Conservation (phyloP, 2,113 vertebrate species). For the Ctenomys sociabilis region DNA sequence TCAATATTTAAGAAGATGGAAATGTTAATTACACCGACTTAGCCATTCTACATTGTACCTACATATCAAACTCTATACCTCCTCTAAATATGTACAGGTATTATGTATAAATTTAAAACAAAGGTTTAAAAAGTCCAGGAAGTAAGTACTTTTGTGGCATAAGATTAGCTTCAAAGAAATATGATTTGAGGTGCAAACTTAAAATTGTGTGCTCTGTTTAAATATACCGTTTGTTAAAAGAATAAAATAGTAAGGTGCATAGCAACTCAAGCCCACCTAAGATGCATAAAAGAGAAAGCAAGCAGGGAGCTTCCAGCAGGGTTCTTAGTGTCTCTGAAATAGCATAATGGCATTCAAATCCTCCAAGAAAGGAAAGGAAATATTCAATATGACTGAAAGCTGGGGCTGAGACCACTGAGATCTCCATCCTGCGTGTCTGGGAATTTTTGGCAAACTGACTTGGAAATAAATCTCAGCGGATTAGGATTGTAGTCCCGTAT, state of each 20-base stretch:
- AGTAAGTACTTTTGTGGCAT: neutral
- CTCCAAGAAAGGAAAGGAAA: constrained; percentile 52
- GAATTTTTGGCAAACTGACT: constrained; percentile 23
- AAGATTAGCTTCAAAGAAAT: constrained; percentile 36
- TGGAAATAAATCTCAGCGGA: constrained; percentile 61
- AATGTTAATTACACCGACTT: neutral
- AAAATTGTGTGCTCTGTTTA: neutral
- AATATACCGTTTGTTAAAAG: neutral
- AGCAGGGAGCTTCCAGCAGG: neutral
- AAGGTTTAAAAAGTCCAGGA: neutral
- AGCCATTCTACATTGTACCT: neutral
- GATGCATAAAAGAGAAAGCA: constrained; percentile 4
- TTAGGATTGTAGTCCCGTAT: constrained; percentile 26
- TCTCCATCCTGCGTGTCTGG: neutral
- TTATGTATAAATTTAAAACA: neutral
- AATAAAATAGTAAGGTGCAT: neutral
- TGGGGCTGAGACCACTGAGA: neutral
- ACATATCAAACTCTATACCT: neutral
- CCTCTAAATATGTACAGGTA: neutral
- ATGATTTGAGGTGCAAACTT: neutral
- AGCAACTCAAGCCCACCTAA: neutral
- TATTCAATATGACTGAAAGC: neutral
- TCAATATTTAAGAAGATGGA: neutral
- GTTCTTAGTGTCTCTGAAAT: neutral
- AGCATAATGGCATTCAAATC: constrained; percentile 20